Evolutionary conservation across 2,113 vertebrate genomes (phyloP), one percentile per base, ranked within the genome.

Genomic region (Prunella himalayana): DNA sequence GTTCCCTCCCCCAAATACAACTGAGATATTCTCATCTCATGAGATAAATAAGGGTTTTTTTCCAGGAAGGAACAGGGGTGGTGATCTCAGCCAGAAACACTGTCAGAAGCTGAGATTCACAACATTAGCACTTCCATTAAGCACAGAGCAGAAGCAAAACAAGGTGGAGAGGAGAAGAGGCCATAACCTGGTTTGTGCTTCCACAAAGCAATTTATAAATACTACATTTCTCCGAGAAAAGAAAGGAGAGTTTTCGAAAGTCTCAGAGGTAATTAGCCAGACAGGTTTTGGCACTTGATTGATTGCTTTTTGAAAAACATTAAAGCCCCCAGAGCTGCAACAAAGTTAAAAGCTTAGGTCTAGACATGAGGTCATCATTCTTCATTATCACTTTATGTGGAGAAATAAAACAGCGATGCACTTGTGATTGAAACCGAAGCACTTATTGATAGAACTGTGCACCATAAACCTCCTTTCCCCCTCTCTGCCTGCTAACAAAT

Each of bases 301-400:
- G 88, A 97, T 97, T 88, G 68, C 50, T 93, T 97, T 97, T 95
- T 87, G 88, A 95, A 96, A 96, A 66, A 93, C 84, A 95, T 94
- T 94, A 94, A 90, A 97, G 78, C 45, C 75, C 69, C 81, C 63
- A 94, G 95, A 96, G 86, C 81, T 94, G 89, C 94, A 95, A 75
- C 75, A 96, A 91, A 92, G 64, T 96, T 98, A 97, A 98, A 97
- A 98, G 94, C 90, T 94, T 92, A 89, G 91, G 93, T 97, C 94
- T 97, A 97, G 97, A 97, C 97, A 94, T 97, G 96, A 97, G 94
- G 92, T 97, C 96, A 97, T 97, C 90, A 96, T 90, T 96, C 91
- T 98, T 96, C 92, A 96, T 97, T 98, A 97, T 93, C 79, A 95
- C 82, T 60, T 96, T 93, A 90, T 80, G 83, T 83, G 82, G 72